Evolutionary conservation across 2,113 vertebrate genomes (phyloP), one percentile per base, ranked within the genome.

Genomic region (Hippocampus zosterae): DNA sequence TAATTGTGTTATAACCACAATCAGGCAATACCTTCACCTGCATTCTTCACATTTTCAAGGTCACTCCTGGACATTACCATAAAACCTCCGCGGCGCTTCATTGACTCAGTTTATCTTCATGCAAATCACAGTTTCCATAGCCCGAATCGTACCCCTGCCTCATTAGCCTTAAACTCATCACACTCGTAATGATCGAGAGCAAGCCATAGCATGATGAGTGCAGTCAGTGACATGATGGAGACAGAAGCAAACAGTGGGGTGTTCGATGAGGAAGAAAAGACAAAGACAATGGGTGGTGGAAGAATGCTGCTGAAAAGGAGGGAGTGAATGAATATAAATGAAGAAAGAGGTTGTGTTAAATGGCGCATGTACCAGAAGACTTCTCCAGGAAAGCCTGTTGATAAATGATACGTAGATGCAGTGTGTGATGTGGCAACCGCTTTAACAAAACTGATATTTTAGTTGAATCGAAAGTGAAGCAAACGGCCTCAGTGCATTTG

Each of bases 21-120:
- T 65, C 29, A 75, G 46, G 61, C 56, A 52, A 70, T 37, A 44
- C 21, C 42, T 3, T 27, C 4, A 13, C 13, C 13, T 8, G 12
- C 72, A 55, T 37, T 67, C 82, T 83, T 83, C 67, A 70, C 52
- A 63, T 69, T 82, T 75, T 78, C 79, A 80, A 78, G 84, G 77
- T 87, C 88, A 89, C 87, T 84, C 80, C 73, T 82, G 10, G 76
- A 79, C 82, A 84, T 87, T 82, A 85, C 23, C 87, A 83, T 87
- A 79, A 85, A 78, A 75, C 81, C 72, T 72, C 81, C 73, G 73
- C 83, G 74, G 66, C 2, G 41, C 72, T 73, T 72, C 81, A 85
- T 85, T 84, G 74, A 75, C 77, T 80, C 50, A 76, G 61, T 78
- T 82, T 72, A 81, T 85, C 84, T 67, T 70, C 78, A 87, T 87